Conservation (phyloP, 2,113 vertebrate species). For the Mustelus asterias region DNA sequence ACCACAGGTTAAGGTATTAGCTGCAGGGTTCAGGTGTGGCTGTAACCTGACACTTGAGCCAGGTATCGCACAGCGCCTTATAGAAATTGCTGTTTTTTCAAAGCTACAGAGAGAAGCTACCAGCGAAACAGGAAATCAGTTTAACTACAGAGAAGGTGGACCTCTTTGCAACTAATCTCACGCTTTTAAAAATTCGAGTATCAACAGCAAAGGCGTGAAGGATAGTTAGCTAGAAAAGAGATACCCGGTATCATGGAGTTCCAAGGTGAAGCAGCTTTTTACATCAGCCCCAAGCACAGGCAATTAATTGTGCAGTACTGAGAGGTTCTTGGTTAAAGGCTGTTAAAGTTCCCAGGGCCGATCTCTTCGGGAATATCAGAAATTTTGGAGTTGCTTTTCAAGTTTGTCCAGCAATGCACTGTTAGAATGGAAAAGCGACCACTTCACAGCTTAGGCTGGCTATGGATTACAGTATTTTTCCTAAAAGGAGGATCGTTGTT, state of each 20-base stretch:
- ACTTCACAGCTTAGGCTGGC: neutral
- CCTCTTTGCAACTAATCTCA: neutral
- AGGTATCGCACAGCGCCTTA: neutral
- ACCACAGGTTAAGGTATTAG: neutral
- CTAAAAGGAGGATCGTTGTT: neutral
- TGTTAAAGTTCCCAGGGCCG: neutral
- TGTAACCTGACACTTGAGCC: slow-evolving; percentile 16
- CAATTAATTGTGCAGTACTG: neutral
- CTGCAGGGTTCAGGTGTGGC: slow-evolving; percentile 35
- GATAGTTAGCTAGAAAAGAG: neutral
- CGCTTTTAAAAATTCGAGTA: neutral
- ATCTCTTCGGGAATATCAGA: neutral
- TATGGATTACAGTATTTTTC: neutral
- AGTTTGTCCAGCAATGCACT: neutral
- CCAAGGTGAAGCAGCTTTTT: neutral
- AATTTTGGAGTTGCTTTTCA: neutral
- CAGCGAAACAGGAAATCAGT: neutral
- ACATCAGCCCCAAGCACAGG: neutral
- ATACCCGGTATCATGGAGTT: neutral
- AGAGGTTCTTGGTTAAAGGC: neutral
- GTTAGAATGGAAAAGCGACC: slow-evolving; percentile 25
- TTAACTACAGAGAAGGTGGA: neutral
- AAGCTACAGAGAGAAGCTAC: neutral
- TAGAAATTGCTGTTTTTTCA: slow-evolving; percentile 6
- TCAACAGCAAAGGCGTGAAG: neutral